phyloP scores from a whole-genome alignment of 2,888 invertebrate species.

The Sarcophaga rosellei region DNA sequence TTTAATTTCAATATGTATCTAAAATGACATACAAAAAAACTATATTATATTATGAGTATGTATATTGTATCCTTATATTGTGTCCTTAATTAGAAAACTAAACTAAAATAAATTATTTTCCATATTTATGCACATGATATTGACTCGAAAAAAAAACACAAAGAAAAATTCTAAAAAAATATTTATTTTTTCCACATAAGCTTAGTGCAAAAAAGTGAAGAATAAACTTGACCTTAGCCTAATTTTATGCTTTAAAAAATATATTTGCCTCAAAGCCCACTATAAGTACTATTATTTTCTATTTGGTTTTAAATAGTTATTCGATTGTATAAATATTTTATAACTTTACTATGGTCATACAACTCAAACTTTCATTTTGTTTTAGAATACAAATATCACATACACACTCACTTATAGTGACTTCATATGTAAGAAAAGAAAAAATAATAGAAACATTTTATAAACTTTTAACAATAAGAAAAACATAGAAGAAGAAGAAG shows the following conservation, averaged over 20 bases:
- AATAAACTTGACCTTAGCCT: neutral
- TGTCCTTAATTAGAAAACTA: slow-evolving; percentile 10
- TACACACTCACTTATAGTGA: neutral
- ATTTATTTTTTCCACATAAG: neutral
- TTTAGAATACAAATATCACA: neutral
- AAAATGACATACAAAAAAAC: no score
- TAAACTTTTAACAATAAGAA: slow-evolving; percentile 1
- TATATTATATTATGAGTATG: slow-evolving; percentile 20
- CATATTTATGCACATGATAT: slow-evolving; percentile 22
- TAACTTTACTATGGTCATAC: slow-evolving; percentile 52
- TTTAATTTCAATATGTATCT: no score
- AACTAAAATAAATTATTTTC: slow-evolving; percentile 24
- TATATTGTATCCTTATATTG: slow-evolving; percentile 5
- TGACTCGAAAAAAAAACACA: neutral
- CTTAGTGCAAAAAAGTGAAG: neutral
- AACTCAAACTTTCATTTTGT: slow-evolving; percentile 38
- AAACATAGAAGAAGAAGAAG: slow-evolving; percentile 48
- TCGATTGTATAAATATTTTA: slow-evolving; percentile 8
- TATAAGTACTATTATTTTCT: neutral
- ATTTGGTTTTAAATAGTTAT: neutral
- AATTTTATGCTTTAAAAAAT: neutral
- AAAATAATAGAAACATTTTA: neutral
- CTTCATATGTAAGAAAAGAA: no score
- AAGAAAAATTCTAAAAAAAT: neutral
- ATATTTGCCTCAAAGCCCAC: neutral